Evolutionary conservation across 2,888 invertebrate genomes (phyloP), one percentile per base, ranked within the genome.

Genomic region (Anagyrus pseudococci): DNA sequence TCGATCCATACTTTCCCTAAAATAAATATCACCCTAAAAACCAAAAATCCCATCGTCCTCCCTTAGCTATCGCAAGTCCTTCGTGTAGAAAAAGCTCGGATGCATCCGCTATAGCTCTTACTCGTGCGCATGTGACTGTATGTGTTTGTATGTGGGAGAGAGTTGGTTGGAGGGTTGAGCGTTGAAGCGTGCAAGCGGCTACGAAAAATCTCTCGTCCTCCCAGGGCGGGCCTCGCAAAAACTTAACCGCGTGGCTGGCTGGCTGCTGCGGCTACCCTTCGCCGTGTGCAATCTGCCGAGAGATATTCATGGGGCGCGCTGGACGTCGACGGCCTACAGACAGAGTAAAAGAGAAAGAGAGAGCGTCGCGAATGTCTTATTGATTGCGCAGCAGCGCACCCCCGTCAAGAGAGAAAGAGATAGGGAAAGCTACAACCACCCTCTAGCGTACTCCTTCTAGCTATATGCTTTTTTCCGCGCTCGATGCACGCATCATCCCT

Each of bases 221-320:
- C 10, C 29, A 10, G n/a, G n/a, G n/a, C 33, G 33, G 7, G 33
- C 33, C 26, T 52, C 33, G 66, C 66, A 69, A 70, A 70, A 70
- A 75, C 74, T 74, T 76, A 76, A 78, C 78, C 77, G 73, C 77
- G 73, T 70, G 72, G 73, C 48, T 70, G 64, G 44, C 19, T 33
- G 53, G 69, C 69, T 68, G 26, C 26, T n/a, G n/a, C 68, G 69
- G 70, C 69, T 70, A 70, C 72, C 73, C 72, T 10, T 71, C 71
- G 73, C 72, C 73, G 75, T 80, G 79, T 77, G 80, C 80, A 80
- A 80, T 80, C 80, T 80, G 79, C 80, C 80, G 80, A 80, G 80
- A 80, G 80, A 80, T 80, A 80, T 80, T 80, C 80, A 80, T 80
- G 79, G 79, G 78, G 77, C 74, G 29, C 29, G 29, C 29, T 29